Conservation (phyloP, 1,140 invertebrate species). For the Ladona fulva region DNA sequence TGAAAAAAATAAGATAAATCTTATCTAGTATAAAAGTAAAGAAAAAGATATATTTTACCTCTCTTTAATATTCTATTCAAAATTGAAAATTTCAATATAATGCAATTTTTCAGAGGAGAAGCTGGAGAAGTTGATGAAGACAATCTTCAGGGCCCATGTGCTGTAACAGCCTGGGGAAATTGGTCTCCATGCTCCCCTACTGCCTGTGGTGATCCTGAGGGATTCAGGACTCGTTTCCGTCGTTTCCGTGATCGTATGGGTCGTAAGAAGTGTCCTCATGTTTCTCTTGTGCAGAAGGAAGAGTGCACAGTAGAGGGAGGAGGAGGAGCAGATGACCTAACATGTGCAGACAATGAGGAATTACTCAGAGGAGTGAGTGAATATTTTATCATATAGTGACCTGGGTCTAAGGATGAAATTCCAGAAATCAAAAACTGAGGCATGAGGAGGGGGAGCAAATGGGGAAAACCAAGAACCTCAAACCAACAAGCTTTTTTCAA, state of each 20-base stretch:
- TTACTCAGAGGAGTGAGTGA: background rate
- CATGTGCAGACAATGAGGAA: background rate
- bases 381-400: background rate
- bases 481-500: too few relatives aligned
- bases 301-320: slow-evolving; percentile 51
- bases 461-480: too few relatives aligned
- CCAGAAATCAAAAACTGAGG: background rate
- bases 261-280: slow-evolving; percentile 65
- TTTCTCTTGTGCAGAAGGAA: slow-evolving; percentile 58
- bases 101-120: slow-evolving; percentile 19
- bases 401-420: background rate
- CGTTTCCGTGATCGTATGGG: slow-evolving; percentile 62
- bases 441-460: too few relatives aligned
- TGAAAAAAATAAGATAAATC: too few relatives aligned
- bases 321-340: slow-evolving; percentile 7
- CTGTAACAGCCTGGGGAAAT: slow-evolving; percentile 59
- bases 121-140: slow-evolving; percentile 23
- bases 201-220: slow-evolving; percentile 54
- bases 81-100: too few relatives aligned
- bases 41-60: too few relatives aligned
- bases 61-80: too few relatives aligned
- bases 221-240: slow-evolving; percentile 60
- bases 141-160: slow-evolving; percentile 46
- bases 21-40: too few relatives aligned
- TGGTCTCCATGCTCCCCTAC: slow-evolving; percentile 77